Conservation (phyloP, 2,888 invertebrate genomes). For the Pimpla rufipes region DNA sequence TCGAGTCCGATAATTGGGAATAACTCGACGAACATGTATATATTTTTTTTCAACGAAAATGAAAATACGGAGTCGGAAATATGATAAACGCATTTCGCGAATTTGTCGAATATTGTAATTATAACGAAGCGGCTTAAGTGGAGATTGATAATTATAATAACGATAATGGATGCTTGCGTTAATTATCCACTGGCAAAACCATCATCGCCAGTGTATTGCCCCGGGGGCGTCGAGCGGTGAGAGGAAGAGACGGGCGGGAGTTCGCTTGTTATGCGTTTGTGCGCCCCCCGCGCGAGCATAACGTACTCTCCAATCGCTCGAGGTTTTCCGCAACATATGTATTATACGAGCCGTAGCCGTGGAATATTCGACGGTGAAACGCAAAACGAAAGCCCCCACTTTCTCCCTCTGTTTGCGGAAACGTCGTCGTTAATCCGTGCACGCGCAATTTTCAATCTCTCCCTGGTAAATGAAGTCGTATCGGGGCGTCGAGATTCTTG, state of each 20-base stretch:
- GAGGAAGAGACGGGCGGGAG: too few relatives aligned
- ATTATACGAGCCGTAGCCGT: neutral
- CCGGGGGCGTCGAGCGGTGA: slow-evolving; percentile 11
- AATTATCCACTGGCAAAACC: slow-evolving; percentile 38
- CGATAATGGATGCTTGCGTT: slow-evolving; percentile 36
- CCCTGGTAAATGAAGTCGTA: slow-evolving; percentile 71
- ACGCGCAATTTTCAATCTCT: slow-evolving; percentile 78
- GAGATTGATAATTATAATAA: slow-evolving; percentile 33
- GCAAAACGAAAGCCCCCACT: too few relatives aligned
- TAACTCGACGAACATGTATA: too few relatives aligned
- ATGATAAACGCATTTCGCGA: neutral
- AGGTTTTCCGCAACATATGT: slow-evolving; percentile 22
- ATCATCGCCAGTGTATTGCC: slow-evolving; percentile 22
- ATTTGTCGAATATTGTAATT: slow-evolving; percentile 22
- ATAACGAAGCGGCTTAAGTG: slow-evolving; percentile 28
- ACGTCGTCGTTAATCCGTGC: slow-evolving; percentile 73
- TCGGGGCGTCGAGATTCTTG: slow-evolving; percentile 14
- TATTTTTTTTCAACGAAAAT: too few relatives aligned
- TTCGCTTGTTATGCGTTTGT: slow-evolving; percentile 29
- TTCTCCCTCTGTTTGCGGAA: neutral
- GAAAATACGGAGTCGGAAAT: neutral
- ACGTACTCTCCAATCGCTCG: slow-evolving; percentile 8
- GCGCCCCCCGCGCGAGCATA: slow-evolving; percentile 14
- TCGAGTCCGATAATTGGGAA: too few relatives aligned
- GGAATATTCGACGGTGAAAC: too few relatives aligned